phyloP scores from a whole-genome alignment of 2,888 invertebrate genomes.

The Drosophila paranaensis region DNA sequence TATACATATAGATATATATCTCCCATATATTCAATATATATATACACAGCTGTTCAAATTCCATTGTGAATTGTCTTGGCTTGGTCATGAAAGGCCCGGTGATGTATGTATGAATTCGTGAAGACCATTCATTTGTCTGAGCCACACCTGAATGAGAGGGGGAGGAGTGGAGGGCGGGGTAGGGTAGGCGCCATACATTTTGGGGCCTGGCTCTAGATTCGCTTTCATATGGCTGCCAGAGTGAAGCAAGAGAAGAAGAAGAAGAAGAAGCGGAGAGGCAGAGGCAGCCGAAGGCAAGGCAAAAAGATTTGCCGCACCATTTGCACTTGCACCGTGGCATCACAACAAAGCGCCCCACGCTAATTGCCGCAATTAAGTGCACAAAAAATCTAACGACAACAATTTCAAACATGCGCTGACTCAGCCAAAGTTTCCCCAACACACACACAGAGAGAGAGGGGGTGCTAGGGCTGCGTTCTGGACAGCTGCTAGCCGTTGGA shows the following conservation, averaged over 20 bases:
- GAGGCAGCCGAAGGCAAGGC: conserved; percentile 4
- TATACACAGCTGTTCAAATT: neutral
- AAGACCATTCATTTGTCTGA: conserved; percentile 25
- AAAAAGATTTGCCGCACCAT: conserved; percentile 65
- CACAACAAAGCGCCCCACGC: conserved; percentile 78
- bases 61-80: neutral
- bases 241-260: too few species aligned
- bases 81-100: conserved; percentile 15
- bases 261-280: neutral
- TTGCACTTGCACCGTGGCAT: conserved; percentile 75
- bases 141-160: conserved; percentile 3
- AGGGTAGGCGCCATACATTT: neutral
- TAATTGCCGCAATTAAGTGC: conserved; percentile 77
- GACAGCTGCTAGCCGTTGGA: too few species aligned
- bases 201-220: conserved; percentile 15
- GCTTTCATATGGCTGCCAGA: conserved; percentile 37
- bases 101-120: conserved; percentile 26
- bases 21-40: neutral
- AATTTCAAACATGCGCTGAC: conserved; percentile 54
- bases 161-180: neutral
- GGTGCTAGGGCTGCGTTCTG: too few species aligned
- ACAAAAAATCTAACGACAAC: conserved; percentile 76
- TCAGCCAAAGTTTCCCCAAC: conserved; percentile 29
- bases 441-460: neutral
- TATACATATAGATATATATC: too few species aligned